Base-by-base conservation (phyloP, 2,888 invertebrate species). In the Colostygia pectinataria region DNA sequence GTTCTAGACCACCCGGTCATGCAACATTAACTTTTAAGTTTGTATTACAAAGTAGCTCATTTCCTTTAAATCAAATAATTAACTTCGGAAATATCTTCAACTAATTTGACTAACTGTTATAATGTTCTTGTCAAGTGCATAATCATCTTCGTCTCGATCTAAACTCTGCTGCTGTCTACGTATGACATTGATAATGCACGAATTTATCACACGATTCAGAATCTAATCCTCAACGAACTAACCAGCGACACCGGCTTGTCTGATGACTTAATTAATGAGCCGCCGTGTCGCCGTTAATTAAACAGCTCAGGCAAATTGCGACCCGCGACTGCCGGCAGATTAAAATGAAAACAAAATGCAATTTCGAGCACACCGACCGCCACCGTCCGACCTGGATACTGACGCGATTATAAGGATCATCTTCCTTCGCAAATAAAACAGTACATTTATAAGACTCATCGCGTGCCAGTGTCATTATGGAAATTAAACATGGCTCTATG, bases 231-330 rank as follows among this genome's bases (percentile, higher is more conserved):
- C 63, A 58, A 63, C 63, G 65, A 70, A 71, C 72, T 77, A 74
- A 74, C 76, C 75, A 70, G 72, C 28, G 23, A 34, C 77, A 71
- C 73, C 70, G 71, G 80, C 80, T 80, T 76, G 80, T 81, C 86
- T 86, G 86, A 88, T 86, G 85, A 80, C 83, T 88, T 87, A 87
- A 89, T 89, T 88, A 89, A 89, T 88, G 85, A 85, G 77, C 78
- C 71, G 72, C 83, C 84, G 82, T 83, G 86, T 81, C 82, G 80
- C 76, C 75, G 77, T 76, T 89, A 87, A 90, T 90, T 88, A 87
- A 82, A 82, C 81, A 78, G 80, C 85, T 77, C 77, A 67, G 79
- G 80, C 80, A 87, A 88, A 88, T 86, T 87, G 81, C 78, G 68
- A 74, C 73, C 71, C 63, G 73, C 76, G 80, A 74, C 74, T 66